These are phyloP conservation scores for Enteromius treurensis DNA, from an alignment of 2,797 vertebrate genomes.

Conservation along the genomic window DNA sequence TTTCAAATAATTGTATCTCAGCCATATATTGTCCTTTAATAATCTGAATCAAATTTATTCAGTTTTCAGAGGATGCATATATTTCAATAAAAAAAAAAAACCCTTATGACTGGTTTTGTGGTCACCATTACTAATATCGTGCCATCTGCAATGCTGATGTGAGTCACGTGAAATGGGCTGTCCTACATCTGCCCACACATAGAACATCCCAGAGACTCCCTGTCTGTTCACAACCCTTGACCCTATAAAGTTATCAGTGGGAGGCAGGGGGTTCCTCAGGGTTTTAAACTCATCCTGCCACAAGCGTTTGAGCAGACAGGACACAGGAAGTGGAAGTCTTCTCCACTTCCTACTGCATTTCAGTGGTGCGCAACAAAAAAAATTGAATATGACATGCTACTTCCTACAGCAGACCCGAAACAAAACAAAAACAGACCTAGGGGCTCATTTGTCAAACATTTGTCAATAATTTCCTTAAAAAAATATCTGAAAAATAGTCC, in stretches of 20 bases:
- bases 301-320: constrained; percentile 34
- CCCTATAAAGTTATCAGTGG: constrained; percentile 37
- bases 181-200: constrained; percentile 26
- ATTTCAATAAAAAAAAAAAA: too few species aligned
- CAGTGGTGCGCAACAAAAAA: background rate
- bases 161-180: background rate
- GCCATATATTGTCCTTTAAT: background rate
- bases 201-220: constrained; percentile 60
- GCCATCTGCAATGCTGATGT: background rate
- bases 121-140: background rate
- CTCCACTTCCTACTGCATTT: constrained; percentile 50
- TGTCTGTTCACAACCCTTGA: constrained; percentile 54
- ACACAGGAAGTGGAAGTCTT: constrained; percentile 59
- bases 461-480: constrained; percentile 21
- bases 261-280: constrained; percentile 46
- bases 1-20: background rate
- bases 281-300: constrained; percentile 58
- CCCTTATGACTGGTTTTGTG: too few species aligned
- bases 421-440: constrained; percentile 4
- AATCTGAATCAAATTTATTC: too few species aligned
- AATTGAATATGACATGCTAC: constrained; percentile 7
- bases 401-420: constrained; percentile 17
- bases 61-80: background rate
- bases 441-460: constrained; percentile 29
- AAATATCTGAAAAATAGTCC: background rate